Evolutionary conservation across 2,113 vertebrate species (phyloP).

Genomic region (Xerus inauris): DNA sequence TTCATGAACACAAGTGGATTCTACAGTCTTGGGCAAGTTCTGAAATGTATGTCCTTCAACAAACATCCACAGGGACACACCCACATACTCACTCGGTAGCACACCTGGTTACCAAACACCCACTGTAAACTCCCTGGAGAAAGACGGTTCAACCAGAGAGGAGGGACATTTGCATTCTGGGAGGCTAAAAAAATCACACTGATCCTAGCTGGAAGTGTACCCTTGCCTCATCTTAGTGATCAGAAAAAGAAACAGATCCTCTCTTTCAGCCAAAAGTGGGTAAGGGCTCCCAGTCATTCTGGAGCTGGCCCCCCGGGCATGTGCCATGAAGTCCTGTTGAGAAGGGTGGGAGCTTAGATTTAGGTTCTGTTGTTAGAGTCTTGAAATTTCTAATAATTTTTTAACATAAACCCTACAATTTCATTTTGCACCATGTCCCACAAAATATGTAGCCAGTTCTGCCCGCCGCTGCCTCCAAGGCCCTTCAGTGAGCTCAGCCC

Average conservation of each 20-base stretch:
- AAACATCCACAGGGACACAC: not conserved
- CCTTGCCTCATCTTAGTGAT: not conserved
- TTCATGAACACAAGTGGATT: not conserved
- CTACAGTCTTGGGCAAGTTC: not conserved
- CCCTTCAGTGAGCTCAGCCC: not conserved
- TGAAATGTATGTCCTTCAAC: not conserved
- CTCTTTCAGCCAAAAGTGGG: not conserved
- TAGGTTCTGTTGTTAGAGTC: not conserved
- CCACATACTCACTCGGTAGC: not conserved
- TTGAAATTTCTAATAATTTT: not conserved
- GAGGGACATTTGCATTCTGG: not conserved
- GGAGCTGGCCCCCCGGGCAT: rapidly evolving
- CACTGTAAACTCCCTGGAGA: not conserved
- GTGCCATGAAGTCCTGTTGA: not conserved
- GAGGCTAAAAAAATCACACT: not conserved
- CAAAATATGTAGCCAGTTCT: not conserved
- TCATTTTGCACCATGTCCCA: not conserved
- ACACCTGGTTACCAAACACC: not conserved
- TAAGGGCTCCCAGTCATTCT: not conserved
- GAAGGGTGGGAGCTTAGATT: not conserved
- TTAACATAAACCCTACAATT: not conserved
- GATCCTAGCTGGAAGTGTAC: not conserved
- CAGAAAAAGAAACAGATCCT: not conserved
- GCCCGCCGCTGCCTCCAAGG: not conserved
- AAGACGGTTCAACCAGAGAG: not conserved